A percentile compares a stretch with the other conserved stretches of the same genome.
phyloP scores from a whole-genome alignment of 1,140 invertebrate species.

The Varroa destructor region DNA sequence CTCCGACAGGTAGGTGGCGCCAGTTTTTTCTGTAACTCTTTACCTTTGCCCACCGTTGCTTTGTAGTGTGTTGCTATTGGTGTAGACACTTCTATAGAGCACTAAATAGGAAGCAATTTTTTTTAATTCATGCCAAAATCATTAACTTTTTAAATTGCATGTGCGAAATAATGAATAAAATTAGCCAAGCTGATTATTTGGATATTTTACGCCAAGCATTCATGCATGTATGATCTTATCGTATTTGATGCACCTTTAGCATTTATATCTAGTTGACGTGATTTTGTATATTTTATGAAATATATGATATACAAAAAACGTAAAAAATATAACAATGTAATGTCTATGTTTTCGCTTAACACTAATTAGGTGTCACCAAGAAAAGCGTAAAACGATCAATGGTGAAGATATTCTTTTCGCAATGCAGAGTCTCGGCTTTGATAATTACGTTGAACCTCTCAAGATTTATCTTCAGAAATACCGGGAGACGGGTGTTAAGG shows the following conservation, averaged over 20 bases:
- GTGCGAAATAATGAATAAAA: too few relatives aligned
- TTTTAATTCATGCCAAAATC: too few relatives aligned
- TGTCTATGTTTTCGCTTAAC: not conserved
- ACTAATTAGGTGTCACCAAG: constrained; percentile 76
- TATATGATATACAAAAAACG: too few relatives aligned
- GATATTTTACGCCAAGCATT: too few relatives aligned
- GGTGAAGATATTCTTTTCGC: constrained; percentile 95
- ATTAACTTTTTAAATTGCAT: too few relatives aligned
- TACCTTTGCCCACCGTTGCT: not conserved
- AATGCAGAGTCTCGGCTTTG: constrained; percentile 90
- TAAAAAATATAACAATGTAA: constrained; percentile 5
- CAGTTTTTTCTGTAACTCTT: not conserved
- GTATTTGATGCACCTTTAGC: too few relatives aligned
- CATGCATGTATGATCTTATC: too few relatives aligned
- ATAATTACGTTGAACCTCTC: constrained; percentile 93
- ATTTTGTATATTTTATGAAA: too few relatives aligned
- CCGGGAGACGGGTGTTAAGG: constrained; percentile 51
- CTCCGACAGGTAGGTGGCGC: not conserved
- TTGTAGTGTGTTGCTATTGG: not conserved
- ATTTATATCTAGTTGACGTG: too few relatives aligned
- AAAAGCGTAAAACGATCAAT: constrained; percentile 98
- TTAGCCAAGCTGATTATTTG: too few relatives aligned
- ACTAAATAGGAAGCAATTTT: not conserved
- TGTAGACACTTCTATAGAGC: not conserved
- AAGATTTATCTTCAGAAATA: constrained; percentile 95